Evolutionary conservation across 2,797 vertebrate genomes (phyloP).

Genomic region (Todus mexicanus): DNA sequence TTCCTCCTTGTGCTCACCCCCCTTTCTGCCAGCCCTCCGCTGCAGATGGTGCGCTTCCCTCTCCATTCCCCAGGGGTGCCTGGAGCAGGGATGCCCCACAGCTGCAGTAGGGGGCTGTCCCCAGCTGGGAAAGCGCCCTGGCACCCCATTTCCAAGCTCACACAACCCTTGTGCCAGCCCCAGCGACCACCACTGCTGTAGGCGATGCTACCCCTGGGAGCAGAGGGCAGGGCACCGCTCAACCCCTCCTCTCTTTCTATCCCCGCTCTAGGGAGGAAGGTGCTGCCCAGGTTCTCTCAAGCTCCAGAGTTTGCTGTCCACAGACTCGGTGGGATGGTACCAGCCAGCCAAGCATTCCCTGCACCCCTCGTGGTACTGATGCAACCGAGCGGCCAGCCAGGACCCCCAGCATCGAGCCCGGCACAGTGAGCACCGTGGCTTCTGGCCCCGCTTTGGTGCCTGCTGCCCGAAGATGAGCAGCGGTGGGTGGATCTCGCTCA

Average conservation of each 20-base stretch:
- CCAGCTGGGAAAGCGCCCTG: not conserved
- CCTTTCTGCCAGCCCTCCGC: not conserved
- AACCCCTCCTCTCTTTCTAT: not conserved
- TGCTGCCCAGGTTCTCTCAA: not conserved
- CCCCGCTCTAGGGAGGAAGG: not conserved
- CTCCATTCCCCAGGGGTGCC: rapidly evolving
- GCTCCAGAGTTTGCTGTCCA: not conserved
- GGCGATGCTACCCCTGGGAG: rapidly evolving
- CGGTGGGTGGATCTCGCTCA: constrained; percentile 86
- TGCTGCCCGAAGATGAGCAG: constrained; percentile 77
- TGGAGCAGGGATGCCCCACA: rapidly evolving
- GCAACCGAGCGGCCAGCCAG: not conserved
- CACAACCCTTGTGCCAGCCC: rapidly evolving
- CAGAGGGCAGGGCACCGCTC: rapidly evolving
- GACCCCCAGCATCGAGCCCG: not conserved
- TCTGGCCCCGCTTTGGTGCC: not conserved
- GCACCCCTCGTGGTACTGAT: rapidly evolving
- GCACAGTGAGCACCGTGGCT: not conserved
- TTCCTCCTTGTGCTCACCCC: not conserved
- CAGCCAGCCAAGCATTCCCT: rapidly evolving
- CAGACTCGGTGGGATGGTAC: not conserved
- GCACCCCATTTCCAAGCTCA: not conserved
- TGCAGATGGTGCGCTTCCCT: rapidly evolving
- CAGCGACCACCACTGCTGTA: not conserved
- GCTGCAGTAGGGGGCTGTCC: rapidly evolving